Evolutionary conservation across 2,113 vertebrate species (phyloP).

Genomic region (Phodopus roborovskii): DNA sequence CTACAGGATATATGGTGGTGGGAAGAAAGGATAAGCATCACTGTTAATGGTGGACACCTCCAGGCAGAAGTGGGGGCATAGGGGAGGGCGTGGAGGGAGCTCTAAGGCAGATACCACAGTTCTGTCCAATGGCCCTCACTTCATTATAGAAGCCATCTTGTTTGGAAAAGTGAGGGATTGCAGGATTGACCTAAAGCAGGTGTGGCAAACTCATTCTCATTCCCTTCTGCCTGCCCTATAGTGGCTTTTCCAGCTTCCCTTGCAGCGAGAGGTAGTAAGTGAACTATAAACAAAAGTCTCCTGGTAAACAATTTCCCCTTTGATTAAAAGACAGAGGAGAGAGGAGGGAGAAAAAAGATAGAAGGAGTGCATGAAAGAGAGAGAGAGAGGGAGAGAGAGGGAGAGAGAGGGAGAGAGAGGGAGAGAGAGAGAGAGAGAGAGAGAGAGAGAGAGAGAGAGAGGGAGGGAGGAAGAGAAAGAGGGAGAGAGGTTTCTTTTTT

Average conservation of each 20-base stretch:
- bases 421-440: background rate
- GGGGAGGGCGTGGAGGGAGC: background rate
- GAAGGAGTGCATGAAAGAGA: no score
- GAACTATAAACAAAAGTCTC: slow-evolving; percentile 15
- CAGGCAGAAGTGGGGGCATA: background rate
- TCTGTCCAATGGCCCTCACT: background rate
- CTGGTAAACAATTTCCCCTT: background rate
- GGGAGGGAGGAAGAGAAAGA: background rate
- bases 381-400: background rate
- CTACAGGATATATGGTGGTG: background rate
- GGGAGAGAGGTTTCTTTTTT: background rate
- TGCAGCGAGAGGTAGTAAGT: background rate
- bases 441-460: background rate
- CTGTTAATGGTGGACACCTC: background rate
- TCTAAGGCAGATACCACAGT: background rate
- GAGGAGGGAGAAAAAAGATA: background rate
- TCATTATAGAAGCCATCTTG: background rate
- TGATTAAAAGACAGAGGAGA: background rate
- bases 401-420: background rate
- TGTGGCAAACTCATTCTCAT: background rate
- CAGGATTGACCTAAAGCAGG: background rate
- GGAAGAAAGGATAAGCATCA: background rate
- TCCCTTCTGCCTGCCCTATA: background rate
- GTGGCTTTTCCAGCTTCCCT: background rate
- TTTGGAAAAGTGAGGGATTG: background rate